phyloP scores from a whole-genome alignment of 2,113 vertebrate genomes.

The Corythornis cristatus region DNA sequence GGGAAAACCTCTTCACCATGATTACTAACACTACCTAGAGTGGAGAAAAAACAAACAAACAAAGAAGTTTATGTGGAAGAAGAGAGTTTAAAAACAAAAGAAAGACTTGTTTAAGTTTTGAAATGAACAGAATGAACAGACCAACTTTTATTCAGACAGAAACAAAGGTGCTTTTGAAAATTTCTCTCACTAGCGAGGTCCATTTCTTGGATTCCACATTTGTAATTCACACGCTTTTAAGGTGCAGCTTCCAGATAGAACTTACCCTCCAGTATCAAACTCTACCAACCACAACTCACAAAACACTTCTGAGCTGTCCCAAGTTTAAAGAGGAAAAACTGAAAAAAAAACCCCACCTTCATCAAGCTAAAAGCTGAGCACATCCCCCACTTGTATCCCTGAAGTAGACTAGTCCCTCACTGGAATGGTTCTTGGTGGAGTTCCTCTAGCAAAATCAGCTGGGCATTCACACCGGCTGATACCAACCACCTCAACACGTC shows the following conservation, averaged over 20 bases:
- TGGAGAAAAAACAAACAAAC: neutral
- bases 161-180: slow-evolving; percentile 41
- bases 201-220: neutral
- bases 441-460: neutral
- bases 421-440: neutral
- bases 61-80: neutral
- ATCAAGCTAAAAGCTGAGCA: neutral
- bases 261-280: neutral
- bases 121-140: slow-evolving; percentile 13
- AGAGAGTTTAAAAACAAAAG: neutral
- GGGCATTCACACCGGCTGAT: neutral
- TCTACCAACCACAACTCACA: neutral
- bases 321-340: neutral
- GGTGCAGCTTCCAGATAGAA: neutral
- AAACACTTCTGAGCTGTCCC: neutral
- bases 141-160: neutral
- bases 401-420: accelerated
- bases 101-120: neutral
- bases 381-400: neutral
- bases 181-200: neutral
- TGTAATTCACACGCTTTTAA: neutral
- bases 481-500: neutral
- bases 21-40: neutral
- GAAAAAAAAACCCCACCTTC: neutral
- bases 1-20: neutral